Base-by-base conservation (phyloP, 2,113 vertebrate genomes). In the Lycocorax pyrrhopterus region DNA sequence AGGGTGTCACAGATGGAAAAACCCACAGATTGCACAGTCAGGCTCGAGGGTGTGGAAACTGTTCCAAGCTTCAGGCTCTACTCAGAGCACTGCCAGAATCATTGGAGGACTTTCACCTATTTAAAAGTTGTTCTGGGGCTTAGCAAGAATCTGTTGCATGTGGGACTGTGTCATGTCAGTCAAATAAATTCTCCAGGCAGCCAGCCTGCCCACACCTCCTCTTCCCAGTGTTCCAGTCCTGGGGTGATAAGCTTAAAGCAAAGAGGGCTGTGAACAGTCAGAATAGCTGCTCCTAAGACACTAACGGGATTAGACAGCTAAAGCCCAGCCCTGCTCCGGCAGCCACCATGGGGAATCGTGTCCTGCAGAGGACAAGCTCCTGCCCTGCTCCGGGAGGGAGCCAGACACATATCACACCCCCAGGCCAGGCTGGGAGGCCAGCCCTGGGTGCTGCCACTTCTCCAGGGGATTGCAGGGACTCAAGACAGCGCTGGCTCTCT, bases 261-360 rank as follows among this genome's bases (percentile, higher is more conserved):
- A 93, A 95, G 94, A 94, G 94, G 75, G 94, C 56, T 96, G 86
- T 72, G 74, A 60, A 6, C 75, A 83, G 71, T 88, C 51, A 92
- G 78, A 97, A 96, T 94, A 97, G 94, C 66, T 68, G n/a, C 63
- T 71, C 27, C 69, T 96, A 93, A 91, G 84, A 2, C 92, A 64
- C 71, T 96, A 33, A 95, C 0, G 13, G 84, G 96, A 95, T 97
- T 94, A 96, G 87, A 85, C 89, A 56, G 92, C 74, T 92, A 7
- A 86, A 90, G 35, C 75, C 15, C 7, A 2, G 16, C 18, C 1
- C 84, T 39, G 69, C 5, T 0, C 37, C 9, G 1, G 51, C 10
- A 2, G 14, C 55, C 84, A 16, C 13, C 81, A 29, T 1, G 20
- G 60, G 59, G 46, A 33, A 46, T 14, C 10, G 0, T 0, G 56